Evolutionary conservation across 2,797 vertebrate species (phyloP).

Genomic region (Chaenodraco wilsoni): DNA sequence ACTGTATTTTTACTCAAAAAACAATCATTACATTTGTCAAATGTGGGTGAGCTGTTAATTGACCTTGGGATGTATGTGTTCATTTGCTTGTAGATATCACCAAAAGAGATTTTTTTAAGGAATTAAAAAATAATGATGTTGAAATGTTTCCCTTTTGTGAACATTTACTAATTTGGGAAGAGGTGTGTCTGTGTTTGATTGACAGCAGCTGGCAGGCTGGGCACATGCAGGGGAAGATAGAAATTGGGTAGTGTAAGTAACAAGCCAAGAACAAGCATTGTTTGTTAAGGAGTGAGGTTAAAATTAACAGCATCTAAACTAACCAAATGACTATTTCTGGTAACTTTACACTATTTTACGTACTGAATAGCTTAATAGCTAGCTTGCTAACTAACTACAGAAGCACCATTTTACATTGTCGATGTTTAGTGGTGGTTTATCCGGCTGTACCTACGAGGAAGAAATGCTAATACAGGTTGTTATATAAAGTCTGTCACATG

Average conservation of each 20-base stretch:
- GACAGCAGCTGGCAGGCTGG: slow-evolving; percentile 17
- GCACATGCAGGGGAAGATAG: not conserved
- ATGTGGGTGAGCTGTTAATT: not conserved
- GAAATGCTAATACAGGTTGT: not conserved
- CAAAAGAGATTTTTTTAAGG: not conserved
- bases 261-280: not conserved
- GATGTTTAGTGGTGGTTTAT: not conserved
- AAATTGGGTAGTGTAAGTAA: not conserved
- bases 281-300: slow-evolving; percentile 4
- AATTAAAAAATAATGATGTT: not conserved
- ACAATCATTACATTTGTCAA: not conserved
- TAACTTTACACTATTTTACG: not conserved
- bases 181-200: not conserved
- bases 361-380: not conserved
- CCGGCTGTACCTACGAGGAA: not conserved
- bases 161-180: not conserved
- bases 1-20: not conserved
- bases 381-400: not conserved
- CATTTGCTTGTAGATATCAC: not conserved
- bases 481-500: not conserved
- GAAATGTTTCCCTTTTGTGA: too few species aligned
- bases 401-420: not conserved
- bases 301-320: not conserved
- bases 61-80: not conserved
- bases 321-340: not conserved